phyloP scores from a whole-genome alignment of 2,113 vertebrate genomes.

The Castor canadensis region DNA sequence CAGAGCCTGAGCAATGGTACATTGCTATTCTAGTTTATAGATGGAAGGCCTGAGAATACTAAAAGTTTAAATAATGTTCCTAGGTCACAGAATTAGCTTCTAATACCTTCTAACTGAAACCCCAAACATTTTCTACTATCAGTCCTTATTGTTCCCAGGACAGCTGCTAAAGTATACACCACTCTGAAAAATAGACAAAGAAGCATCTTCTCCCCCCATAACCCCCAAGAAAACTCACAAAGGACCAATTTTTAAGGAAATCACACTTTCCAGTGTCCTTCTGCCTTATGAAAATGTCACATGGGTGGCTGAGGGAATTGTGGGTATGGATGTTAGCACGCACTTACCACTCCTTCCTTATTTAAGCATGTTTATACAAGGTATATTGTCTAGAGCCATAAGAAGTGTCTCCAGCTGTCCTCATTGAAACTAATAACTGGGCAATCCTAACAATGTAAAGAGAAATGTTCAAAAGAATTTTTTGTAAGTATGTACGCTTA shows the following conservation, averaged over 20 bases:
- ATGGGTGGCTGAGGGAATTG: background rate
- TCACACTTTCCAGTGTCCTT: background rate
- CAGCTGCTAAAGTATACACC: background rate
- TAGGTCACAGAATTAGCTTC: background rate
- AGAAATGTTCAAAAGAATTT: background rate
- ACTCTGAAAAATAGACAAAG: constrained; percentile 1
- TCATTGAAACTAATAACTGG: background rate
- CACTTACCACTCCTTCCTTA: background rate
- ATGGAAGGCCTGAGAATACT: background rate
- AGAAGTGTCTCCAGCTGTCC: background rate
- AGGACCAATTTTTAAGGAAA: background rate
- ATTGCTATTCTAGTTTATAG: background rate
- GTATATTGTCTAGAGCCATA: background rate
- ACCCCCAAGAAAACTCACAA: background rate
- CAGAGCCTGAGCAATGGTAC: background rate
- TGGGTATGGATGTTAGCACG: background rate
- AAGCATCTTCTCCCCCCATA: too few species aligned
- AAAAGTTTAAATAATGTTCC: background rate
- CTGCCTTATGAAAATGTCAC: background rate
- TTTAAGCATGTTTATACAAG: background rate
- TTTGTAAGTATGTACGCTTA: background rate
- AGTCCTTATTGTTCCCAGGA: background rate
- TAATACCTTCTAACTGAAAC: background rate
- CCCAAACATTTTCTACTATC: background rate
- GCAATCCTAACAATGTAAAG: background rate